phyloP scores from a whole-genome alignment of 2,888 invertebrate species.

The Meteorus cinctellus region DNA sequence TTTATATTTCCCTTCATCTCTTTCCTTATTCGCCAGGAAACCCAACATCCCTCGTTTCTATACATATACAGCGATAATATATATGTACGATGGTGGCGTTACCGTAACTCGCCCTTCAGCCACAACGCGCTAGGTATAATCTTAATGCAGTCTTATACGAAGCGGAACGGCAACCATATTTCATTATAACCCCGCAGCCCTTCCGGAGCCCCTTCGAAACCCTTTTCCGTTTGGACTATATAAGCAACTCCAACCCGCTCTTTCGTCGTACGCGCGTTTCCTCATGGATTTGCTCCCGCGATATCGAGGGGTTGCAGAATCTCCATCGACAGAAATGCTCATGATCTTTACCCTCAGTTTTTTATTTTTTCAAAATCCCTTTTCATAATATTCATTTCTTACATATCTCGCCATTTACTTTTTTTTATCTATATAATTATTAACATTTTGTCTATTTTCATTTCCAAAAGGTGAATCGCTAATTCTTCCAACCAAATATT shows the following conservation, averaged over 20 bases:
- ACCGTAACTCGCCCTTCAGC: constrained; percentile 55
- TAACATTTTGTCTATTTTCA: background rate
- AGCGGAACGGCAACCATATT: constrained; percentile 72
- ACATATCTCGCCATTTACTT: background rate
- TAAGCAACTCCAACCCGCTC: constrained; percentile 50
- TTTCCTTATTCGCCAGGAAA: constrained; percentile 49
- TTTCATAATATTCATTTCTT: constrained; percentile 3
- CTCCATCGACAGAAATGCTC: constrained; percentile 62
- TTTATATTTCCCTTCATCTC: constrained; percentile 50
- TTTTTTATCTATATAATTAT: background rate
- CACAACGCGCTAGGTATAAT: constrained; percentile 70
- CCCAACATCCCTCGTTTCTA: constrained; percentile 40
- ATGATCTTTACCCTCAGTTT: constrained; percentile 60
- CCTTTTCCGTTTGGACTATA: constrained; percentile 70
- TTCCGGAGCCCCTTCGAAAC: constrained; percentile 65
- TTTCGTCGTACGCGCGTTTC: constrained; percentile 19
- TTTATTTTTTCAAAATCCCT: constrained; percentile 46
- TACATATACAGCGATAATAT: constrained; percentile 34
- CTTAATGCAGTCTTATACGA: constrained; percentile 73
- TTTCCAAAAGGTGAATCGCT: too few relatives aligned
- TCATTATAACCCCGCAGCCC: constrained; percentile 73
- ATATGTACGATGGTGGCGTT: constrained; percentile 45
- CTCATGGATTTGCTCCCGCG: constrained; percentile 11
- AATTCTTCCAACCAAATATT: too few relatives aligned
- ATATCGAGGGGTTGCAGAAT: constrained; percentile 48